Evolutionary conservation across 1,140 invertebrate species (phyloP).

Genomic region (Mycetomoellerius zeteki): DNA sequence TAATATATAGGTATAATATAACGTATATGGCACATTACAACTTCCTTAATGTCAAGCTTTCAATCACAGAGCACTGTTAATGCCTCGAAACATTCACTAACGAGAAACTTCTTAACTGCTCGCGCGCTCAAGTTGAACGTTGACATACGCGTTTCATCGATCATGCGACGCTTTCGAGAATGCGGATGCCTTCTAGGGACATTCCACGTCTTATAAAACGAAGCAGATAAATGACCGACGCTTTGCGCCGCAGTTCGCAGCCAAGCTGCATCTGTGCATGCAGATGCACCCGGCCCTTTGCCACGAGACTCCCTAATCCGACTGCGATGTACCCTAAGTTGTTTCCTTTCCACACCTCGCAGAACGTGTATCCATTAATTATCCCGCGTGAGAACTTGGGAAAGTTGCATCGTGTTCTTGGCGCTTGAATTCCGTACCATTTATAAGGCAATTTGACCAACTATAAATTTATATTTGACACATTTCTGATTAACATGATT

Average conservation of each 20-base stretch:
- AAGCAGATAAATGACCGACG: conserved; percentile 41
- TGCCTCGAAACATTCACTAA: neutral
- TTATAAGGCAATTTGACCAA: neutral
- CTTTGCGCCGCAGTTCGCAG: conserved; percentile 12
- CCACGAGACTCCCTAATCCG: conserved; percentile 33
- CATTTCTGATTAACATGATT: neutral
- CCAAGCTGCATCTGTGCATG: conserved; percentile 15
- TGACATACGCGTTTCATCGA: conserved; percentile 60
- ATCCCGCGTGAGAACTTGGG: conserved; percentile 29
- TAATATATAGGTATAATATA: no score
- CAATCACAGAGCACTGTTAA: conserved; percentile 12
- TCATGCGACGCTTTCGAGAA: conserved; percentile 33
- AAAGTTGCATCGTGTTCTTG: neutral
- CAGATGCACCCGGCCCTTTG: conserved; percentile 43
- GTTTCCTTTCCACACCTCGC: conserved; percentile 24
- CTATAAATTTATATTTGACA: neutral
- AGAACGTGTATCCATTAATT: conserved; percentile 53
- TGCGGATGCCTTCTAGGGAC: conserved; percentile 25
- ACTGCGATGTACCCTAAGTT: conserved; percentile 22
- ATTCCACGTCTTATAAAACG: neutral
- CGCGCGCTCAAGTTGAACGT: conserved; percentile 7
- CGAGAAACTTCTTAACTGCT: conserved; percentile 16
- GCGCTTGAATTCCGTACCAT: neutral
- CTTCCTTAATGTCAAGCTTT: conserved; percentile 20
- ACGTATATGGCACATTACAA: neutral